Percentiles rank a stretch among this genome's conserved stretches.
Evolutionary conservation across 2,113 vertebrate genomes (phyloP).

Genomic region (Crotalus tigris): DNA sequence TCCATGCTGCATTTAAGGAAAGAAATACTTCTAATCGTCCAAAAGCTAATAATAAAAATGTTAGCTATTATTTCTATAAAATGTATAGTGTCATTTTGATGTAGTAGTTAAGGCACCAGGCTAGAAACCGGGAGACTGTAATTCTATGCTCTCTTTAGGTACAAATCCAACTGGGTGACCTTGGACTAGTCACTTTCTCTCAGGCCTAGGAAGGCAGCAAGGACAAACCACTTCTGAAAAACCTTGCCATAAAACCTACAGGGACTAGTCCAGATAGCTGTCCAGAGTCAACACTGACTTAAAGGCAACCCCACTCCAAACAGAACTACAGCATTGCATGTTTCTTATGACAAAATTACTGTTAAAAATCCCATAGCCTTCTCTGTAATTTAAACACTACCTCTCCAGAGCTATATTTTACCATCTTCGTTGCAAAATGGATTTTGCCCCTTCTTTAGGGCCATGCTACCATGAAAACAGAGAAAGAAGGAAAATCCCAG

Average conservation of each 20-base stretch:
- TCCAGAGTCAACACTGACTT: not conserved
- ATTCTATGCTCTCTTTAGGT: too few relatives aligned
- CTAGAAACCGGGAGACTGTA: not conserved
- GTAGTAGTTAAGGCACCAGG: not conserved
- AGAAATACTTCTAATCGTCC: not conserved
- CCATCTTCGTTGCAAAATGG: not conserved
- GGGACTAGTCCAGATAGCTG: not conserved
- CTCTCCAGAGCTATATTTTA: conserved; percentile 11
- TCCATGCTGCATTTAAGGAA: not conserved
- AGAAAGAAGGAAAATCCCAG: not conserved
- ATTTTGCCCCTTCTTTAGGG: conserved; percentile 8
- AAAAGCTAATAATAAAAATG: not conserved
- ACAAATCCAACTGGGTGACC: not conserved
- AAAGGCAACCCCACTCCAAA: not conserved
- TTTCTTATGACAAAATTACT: not conserved
- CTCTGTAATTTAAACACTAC: not conserved
- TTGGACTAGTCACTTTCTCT: not conserved
- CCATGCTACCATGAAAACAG: conserved; percentile 5
- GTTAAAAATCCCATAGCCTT: not conserved
- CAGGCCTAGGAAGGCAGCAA: not conserved
- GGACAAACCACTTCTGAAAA: not conserved
- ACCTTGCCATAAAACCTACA: not conserved
- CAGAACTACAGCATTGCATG: not conserved
- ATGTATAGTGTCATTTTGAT: not conserved
- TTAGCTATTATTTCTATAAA: not conserved